Evolutionary conservation across 2,113 vertebrate genomes (phyloP).

Genomic region (Sinocyclocheilus anophthalmus): DNA sequence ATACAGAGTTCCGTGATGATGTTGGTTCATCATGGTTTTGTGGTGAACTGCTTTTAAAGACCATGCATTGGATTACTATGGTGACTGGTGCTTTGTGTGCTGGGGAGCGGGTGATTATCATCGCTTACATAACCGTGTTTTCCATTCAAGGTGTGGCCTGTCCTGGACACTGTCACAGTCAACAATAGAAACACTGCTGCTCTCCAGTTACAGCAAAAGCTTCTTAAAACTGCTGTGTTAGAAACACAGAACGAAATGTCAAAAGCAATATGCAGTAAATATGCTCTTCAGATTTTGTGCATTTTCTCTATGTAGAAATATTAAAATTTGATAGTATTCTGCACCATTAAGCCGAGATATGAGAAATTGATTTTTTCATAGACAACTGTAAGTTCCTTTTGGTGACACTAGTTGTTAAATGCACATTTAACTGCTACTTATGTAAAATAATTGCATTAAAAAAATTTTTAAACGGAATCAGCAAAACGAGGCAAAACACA

Average conservation of each 20-base stretch:
- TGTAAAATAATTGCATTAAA: background rate
- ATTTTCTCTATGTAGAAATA: too few relatives aligned
- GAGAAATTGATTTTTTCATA: too few relatives aligned
- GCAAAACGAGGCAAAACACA: background rate
- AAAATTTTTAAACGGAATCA: background rate
- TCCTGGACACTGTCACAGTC: conserved; percentile 25
- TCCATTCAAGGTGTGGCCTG: conserved; percentile 46
- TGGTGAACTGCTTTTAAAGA: conserved; percentile 30
- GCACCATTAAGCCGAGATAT: too few relatives aligned
- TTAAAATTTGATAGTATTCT: too few relatives aligned
- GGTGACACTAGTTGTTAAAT: background rate
- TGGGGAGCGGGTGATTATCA: conserved; percentile 42
- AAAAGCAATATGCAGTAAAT: background rate
- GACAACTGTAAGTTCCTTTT: background rate
- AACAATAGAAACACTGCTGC: conserved; percentile 11
- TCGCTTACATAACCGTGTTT: conserved; percentile 41
- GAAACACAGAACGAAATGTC: background rate
- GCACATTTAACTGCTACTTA: too few relatives aligned
- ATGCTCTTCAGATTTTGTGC: background rate
- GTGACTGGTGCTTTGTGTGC: conserved; percentile 40
- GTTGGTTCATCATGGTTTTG: background rate
- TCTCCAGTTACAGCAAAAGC: background rate
- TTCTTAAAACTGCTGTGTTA: background rate
- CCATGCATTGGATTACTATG: background rate
- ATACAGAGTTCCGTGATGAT: background rate